These are phyloP conservation scores for Macquaria ambigua DNA, from an alignment of 2,113 vertebrate species.

Conservation along the genomic window DNA sequence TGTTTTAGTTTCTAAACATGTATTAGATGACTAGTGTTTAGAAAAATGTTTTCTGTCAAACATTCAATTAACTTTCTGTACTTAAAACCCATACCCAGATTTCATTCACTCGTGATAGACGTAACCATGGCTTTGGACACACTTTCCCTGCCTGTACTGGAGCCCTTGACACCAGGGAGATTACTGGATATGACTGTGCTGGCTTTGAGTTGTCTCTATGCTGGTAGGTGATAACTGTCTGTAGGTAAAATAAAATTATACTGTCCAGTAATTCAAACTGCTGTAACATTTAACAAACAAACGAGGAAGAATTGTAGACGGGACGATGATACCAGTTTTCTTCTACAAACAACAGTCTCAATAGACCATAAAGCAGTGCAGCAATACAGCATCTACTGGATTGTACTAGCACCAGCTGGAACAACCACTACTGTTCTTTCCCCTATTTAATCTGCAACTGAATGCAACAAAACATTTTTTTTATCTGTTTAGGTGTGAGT, in stretches of 20 bases:
- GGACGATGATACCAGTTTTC: neutral
- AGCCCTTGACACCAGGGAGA: conserved; percentile 94
- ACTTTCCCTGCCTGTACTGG: conserved; percentile 95
- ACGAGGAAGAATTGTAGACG: neutral
- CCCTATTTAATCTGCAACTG: neutral
- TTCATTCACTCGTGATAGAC: conserved; percentile 98
- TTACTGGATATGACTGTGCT: conserved; percentile 97
- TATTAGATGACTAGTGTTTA: neutral
- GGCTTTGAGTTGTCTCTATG: conserved; percentile 97
- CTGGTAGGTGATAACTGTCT: conserved; percentile 85
- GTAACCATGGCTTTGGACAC: conserved; percentile 99
- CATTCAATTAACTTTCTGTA: neutral
- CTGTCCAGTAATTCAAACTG: neutral
- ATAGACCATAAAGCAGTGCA: neutral
- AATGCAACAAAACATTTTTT: neutral
- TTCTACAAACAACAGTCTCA: neutral
- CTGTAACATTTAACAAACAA: neutral
- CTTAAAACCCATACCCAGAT: conserved; percentile 79
- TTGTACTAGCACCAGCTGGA: neutral
- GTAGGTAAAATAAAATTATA: neutral
- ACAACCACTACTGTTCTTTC: neutral
- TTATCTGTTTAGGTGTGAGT: conserved; percentile 88
- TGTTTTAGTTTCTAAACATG: neutral
- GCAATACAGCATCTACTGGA: neutral
- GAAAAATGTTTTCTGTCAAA: neutral